Base-by-base conservation (phyloP, 2,797 vertebrate genomes). In the Myotis planiceps region DNA sequence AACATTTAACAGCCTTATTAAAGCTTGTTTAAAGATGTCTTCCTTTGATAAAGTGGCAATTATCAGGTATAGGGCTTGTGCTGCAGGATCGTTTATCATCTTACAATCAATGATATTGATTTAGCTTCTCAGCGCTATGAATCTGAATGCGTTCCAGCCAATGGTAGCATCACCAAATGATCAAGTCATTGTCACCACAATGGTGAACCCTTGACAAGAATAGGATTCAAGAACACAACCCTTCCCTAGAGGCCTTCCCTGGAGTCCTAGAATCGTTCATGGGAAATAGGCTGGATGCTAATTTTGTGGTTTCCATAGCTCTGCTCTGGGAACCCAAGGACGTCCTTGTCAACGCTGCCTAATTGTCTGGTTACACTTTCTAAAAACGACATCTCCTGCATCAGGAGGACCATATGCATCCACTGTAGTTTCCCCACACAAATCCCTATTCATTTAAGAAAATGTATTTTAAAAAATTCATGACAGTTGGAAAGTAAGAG, bases 41-140 rank as follows among this genome's bases (percentile, higher is more conserved):
- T 29, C 66, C 14, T 92, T 29, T 63, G 87, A 87, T 83, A 81
- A 94, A 95, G 71, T 65, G 66, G 21, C 86, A 88, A 13, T 92
- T 97, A 86, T 39, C 34, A 65, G 29, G 5, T 5, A n/a, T 12
- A 55, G 2, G 69, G 27, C 9, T n/a, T 95, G 58, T 69, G 94
- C 75, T 87, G 63, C 0, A 1, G 79, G 58, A n/a, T 95, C 88
- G 58, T 88, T 95, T 88, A 55, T 15, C 58, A 90, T n/a, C 79
- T 96, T 90, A 29, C 10, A 75, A 58, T 94, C 94, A 89, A 94
- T 96, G 69, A 13, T 42, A 97, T 29, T 86, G 90, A 97, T 95
- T 93, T 89, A 78, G 37, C 58, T 94, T 49, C 74, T 95, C 88
- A 82, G 95, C 69, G 4, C 63, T 37, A 29, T 51, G 34, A 29